Evolutionary conservation across 2,113 vertebrate species (phyloP), one percentile per base, ranked within the genome.

Genomic region (Etheostoma spectabile): DNA sequence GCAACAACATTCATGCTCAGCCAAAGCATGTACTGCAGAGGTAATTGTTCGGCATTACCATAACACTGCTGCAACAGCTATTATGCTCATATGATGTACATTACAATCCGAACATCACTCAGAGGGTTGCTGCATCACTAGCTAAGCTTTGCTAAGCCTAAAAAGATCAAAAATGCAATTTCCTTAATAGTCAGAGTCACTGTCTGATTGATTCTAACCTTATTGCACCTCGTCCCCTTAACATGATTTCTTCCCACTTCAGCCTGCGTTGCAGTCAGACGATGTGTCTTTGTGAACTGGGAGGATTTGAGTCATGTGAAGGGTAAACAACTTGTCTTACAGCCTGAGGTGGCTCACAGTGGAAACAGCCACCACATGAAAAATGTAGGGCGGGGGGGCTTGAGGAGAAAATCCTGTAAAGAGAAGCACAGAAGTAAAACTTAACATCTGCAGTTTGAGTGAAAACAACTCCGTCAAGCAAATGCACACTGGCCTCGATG

Each of bases 391-490:
- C 5, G 4, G 18, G 22, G 8, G 5, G 35, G n/a, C 27, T 38
- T 30, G 35, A 0, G 46, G 35, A 67, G 21, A 52, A 61, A 61
- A 63, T 27, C 59, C 52, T 70, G 35, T 11, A 65, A 74, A 71
- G 38, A n/a, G 14, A 69, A 42, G 35, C 57, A 60, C 1, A 61
- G 56, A 42, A 62, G 67, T 61, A 45, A 62, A 78, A 27, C 2
- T 24, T 21, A 75, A 77, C 60, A 81, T 76, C 67, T 70, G 80
- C 68, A 66, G 35, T 69, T 79, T 46, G 19, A 30, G 62, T 13
- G 4, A 63, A 86, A 88, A 84, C 65, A 62, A 11, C 67, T 82
- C 49, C 51, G 84, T 88, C 48, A 76, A 57, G 11, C 5, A 21
- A 45, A 74, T 8, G 3, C 79, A 65, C 8, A 56, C 22, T 24